These are phyloP conservation scores for Cryptomyrus ogoouensis DNA, from an alignment of 2,113 vertebrate genomes.

Conservation along the genomic window DNA sequence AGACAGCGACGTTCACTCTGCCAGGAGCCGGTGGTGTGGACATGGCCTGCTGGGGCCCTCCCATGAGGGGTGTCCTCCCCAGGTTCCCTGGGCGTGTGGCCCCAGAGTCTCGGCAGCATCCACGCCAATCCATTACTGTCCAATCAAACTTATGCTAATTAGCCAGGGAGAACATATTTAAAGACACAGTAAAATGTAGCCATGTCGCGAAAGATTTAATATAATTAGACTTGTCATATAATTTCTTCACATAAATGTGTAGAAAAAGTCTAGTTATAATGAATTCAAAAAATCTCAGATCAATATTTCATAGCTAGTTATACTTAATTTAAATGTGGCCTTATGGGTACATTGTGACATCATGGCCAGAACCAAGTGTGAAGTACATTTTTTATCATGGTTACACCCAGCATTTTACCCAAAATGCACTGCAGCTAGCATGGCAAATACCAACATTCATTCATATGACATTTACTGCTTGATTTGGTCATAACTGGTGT, in stretches of 20 bases:
- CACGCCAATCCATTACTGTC: not conserved
- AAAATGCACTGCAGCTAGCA: not conserved
- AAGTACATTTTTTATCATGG: not conserved
- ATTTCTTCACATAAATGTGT: not conserved
- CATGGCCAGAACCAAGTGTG: not conserved
- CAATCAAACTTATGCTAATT: not conserved
- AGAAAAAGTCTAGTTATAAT: not conserved
- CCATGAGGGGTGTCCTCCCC: not conserved
- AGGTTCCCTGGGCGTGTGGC: not conserved
- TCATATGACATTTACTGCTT: not conserved
- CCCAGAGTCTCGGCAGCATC: not conserved
- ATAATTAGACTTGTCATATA: conserved; percentile 3
- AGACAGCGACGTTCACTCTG: not conserved
- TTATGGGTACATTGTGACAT: not conserved
- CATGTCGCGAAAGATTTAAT: not conserved
- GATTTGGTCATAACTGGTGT: not conserved
- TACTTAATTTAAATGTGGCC: not conserved
- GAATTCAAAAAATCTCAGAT: not conserved
- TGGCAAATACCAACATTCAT: not conserved
- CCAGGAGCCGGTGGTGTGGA: not conserved
- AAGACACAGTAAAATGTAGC: not conserved
- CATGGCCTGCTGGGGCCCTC: not conserved
- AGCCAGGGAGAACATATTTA: not conserved
- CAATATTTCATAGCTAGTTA: not conserved
- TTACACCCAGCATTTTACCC: not conserved